Conservation (phyloP, 2,113 vertebrate species). For the Vireo altiloquus region DNA sequence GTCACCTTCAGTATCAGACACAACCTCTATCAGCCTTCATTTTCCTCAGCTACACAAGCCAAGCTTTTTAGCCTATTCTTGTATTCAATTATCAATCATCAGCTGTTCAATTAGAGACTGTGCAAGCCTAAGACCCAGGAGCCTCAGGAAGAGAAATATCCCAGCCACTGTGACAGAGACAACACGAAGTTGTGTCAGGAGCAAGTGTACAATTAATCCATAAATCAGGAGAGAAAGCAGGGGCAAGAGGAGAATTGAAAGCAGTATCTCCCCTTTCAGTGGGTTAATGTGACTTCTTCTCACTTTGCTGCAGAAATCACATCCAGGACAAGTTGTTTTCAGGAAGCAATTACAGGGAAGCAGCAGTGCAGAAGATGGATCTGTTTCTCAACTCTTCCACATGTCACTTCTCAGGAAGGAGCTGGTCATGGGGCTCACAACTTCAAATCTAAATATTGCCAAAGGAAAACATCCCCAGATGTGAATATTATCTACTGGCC, state of each 20-base stretch:
- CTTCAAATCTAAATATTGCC: neutral
- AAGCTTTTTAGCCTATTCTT: slow-evolving; percentile 35
- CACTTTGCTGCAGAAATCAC: slow-evolving; percentile 6
- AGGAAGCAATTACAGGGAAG: slow-evolving; percentile 62
- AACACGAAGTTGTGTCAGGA: neutral
- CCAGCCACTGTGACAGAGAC: neutral
- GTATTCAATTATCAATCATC: slow-evolving; percentile 49
- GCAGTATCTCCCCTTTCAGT: slow-evolving; percentile 12
- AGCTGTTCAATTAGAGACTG: neutral
- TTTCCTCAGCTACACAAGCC: slow-evolving; percentile 4
- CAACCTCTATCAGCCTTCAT: slow-evolving; percentile 14
- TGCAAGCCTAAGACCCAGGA: neutral
- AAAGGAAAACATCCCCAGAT: neutral
- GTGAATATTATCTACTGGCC: neutral
- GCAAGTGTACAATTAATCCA: neutral
- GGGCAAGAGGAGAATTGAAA: slow-evolving; percentile 5
- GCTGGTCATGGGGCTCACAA: neutral
- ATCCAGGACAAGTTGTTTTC: slow-evolving; percentile 43
- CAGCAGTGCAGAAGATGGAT: slow-evolving; percentile 61
- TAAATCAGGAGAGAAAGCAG: slow-evolving; percentile 17
- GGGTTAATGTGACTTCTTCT: slow-evolving; percentile 35
- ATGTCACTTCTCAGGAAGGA: slow-evolving; percentile 1
- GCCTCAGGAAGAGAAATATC: neutral
- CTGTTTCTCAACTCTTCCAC: slow-evolving; percentile 42
- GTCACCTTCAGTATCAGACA: neutral